phyloP scores from a whole-genome alignment of 2,113 vertebrate genomes.

The Nesoenas mayeri region DNA sequence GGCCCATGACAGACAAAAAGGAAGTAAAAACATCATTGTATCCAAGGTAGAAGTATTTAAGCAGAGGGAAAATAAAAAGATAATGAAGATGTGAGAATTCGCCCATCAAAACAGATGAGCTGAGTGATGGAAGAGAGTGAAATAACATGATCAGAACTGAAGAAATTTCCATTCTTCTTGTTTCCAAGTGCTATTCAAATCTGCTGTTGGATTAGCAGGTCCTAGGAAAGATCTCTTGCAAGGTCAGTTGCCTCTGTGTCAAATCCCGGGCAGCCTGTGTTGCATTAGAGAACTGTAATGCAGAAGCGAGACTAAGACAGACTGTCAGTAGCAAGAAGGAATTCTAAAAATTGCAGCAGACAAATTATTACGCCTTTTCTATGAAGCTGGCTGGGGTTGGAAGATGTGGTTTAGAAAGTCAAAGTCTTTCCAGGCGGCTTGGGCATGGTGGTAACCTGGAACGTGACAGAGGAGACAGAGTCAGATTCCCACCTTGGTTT shows the following conservation, averaged over 20 bases:
- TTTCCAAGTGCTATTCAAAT: not conserved
- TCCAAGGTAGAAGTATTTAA: not conserved
- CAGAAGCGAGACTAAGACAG: not conserved
- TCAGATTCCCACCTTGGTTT: not conserved
- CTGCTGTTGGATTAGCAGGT: not conserved
- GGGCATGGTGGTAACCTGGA: not conserved
- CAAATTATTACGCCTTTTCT: not conserved
- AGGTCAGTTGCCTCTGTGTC: not conserved
- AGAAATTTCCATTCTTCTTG: not conserved
- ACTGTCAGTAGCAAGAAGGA: not conserved
- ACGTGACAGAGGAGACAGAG: not conserved
- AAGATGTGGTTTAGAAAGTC: constrained; percentile 14
- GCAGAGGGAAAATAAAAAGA: not conserved
- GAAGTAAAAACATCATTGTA: not conserved
- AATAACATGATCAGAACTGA: not conserved
- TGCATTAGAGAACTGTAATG: not conserved
- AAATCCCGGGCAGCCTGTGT: not conserved
- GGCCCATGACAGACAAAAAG: not conserved
- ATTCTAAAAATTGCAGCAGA: not conserved
- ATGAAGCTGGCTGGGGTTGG: not conserved
- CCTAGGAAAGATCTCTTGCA: not conserved
- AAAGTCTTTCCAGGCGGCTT: not conserved
- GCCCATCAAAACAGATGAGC: not conserved
- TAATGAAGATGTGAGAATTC: not conserved
- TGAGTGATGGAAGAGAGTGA: not conserved